Percentiles rank a stretch among this genome's conserved stretches.
Evolutionary conservation across 2,113 vertebrate genomes (phyloP).

Genomic region (Lucifuga dentata): DNA sequence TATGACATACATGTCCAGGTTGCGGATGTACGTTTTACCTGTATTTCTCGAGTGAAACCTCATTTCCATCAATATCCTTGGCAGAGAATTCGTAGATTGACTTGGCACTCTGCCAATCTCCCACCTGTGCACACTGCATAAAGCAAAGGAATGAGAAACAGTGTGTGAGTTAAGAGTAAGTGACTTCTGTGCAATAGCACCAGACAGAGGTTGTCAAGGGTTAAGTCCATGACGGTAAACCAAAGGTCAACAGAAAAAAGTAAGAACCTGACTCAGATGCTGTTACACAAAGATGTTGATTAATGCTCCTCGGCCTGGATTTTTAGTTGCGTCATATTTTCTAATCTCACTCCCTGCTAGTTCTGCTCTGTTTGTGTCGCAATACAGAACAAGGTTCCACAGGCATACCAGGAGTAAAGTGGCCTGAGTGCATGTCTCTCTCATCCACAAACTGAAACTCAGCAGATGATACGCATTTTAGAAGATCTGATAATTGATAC

Average conservation of each 20-base stretch:
- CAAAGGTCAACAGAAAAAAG: slow-evolving; percentile 3
- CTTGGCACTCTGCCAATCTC: slow-evolving; percentile 86
- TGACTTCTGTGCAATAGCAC: slow-evolving; percentile 1
- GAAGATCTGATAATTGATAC: no score
- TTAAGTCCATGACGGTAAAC: slow-evolving; percentile 2
- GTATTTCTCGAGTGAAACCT: slow-evolving; percentile 91
- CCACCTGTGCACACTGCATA: slow-evolving; percentile 86
- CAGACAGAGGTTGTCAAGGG: no score
- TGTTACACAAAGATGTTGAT: background rate
- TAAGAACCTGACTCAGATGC: background rate
- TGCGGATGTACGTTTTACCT: slow-evolving; percentile 77
- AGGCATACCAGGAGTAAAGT: no score
- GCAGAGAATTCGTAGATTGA: slow-evolving; percentile 92
- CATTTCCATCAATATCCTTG: slow-evolving; percentile 90
- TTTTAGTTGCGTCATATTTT: no score
- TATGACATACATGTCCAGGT: no score
- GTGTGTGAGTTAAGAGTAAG: background rate
- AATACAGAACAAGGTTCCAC: no score
- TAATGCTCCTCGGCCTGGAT: background rate
- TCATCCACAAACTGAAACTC: no score
- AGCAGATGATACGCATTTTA: no score
- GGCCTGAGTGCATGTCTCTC: no score
- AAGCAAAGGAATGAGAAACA: background rate
- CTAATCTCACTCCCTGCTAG: no score
- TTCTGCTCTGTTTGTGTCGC: no score